Conservation (phyloP, 2,888 invertebrate species). For the Unio pictorum region DNA sequence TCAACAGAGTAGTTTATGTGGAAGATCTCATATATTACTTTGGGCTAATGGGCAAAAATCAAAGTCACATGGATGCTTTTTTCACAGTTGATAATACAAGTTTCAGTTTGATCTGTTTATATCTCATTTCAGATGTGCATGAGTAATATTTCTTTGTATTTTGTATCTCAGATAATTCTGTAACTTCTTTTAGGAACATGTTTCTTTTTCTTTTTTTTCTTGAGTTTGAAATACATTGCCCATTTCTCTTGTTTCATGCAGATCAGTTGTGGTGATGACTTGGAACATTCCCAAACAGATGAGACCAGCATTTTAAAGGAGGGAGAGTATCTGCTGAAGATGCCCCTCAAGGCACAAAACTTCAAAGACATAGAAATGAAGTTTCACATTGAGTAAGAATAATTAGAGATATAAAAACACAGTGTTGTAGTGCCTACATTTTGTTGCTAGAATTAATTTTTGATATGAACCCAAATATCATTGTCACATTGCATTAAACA, state of each 20-base stretch:
- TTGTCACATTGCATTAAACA: too few species aligned
- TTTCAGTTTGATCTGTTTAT: too few species aligned
- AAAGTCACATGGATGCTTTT: too few species aligned
- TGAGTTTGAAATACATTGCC: slow-evolving; percentile 22
- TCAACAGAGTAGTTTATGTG: too few species aligned
- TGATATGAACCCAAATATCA: background rate
- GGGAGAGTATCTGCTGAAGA: slow-evolving; percentile 26
- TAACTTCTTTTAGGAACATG: slow-evolving; percentile 46
- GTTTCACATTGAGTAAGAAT: slow-evolving; percentile 30
- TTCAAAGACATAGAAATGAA: slow-evolving; percentile 26
- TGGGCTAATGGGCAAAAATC: too few species aligned
- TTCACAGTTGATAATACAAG: too few species aligned
- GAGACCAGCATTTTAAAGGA: slow-evolving; percentile 40
- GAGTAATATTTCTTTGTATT: too few species aligned
- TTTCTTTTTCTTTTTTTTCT: slow-evolving; percentile 2
- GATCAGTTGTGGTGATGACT: slow-evolving; percentile 6
- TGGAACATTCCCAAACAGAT: slow-evolving; percentile 12
- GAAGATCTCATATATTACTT: too few species aligned
- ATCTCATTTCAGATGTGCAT: too few species aligned
- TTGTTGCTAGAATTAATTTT: background rate
- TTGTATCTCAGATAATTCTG: too few species aligned
- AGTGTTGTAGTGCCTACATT: too few species aligned
- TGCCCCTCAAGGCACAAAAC: slow-evolving; percentile 24
- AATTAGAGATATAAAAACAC: background rate
- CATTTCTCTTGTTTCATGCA: background rate